A percentile compares a stretch with the other conserved stretches of the same genome.
Evolutionary conservation across 1,140 invertebrate genomes (phyloP).

Genomic region (Euborellia annulipes): DNA sequence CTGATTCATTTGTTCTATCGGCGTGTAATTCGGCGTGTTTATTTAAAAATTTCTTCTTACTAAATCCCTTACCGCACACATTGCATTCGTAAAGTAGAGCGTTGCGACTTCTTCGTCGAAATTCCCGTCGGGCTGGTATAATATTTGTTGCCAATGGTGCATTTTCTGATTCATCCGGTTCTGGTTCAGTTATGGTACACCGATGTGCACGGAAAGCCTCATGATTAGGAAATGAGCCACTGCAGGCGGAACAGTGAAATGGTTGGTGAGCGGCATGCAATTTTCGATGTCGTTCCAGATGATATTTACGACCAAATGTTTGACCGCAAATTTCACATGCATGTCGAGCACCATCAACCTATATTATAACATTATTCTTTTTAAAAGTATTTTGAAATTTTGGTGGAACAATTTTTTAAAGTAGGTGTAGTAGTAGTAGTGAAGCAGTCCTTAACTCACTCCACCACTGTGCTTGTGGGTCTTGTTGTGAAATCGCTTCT

Average conservation of each 20-base stretch:
- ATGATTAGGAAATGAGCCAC: constrained; percentile 1
- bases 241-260: constrained; percentile 7
- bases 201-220: constrained; percentile 3
- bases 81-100: constrained; percentile 5
- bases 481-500: too few relatives aligned
- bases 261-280: constrained; percentile 1
- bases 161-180: neutral
- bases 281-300: constrained; percentile 16
- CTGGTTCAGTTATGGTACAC: neutral
- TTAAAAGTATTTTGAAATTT: neutral
- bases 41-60: constrained; percentile 8
- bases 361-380: neutral
- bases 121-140: neutral
- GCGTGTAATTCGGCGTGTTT: neutral
- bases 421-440: too few relatives aligned
- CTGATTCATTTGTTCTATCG: too few relatives aligned
- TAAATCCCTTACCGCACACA: constrained; percentile 5
- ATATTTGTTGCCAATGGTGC: neutral
- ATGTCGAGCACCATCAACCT: neutral
- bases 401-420: too few relatives aligned
- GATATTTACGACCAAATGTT: constrained; percentile 15
- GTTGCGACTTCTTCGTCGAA: neutral
- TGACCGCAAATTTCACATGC: constrained; percentile 15
- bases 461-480: too few relatives aligned
- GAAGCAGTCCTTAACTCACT: too few relatives aligned